Evolutionary conservation across 2,797 vertebrate genomes (phyloP), one percentile per base, ranked within the genome.

Genomic region (Hephaestus fuliginosus): DNA sequence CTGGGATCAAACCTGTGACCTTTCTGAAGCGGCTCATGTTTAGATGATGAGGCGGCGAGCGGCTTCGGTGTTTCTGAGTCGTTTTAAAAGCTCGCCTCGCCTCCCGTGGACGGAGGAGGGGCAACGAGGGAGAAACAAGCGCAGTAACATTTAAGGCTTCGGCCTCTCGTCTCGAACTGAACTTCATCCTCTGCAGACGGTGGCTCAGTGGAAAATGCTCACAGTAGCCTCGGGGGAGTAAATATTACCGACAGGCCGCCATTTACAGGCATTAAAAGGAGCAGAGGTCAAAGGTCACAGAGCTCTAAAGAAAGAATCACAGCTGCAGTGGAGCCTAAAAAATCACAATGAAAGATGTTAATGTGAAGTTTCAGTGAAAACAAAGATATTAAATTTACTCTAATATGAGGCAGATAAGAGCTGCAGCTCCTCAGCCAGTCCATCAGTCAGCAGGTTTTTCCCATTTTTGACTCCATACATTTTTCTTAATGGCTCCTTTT

Each of bases 131-230:
- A 25, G 80, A 55, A 81, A 85, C 81, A 78, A 77, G 85, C 71
- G 11, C 41, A n/a, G 43, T 86, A 86, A 86, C 83, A 88, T 89
- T 88, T 88, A 68, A 73, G 75, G 79, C 3, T 62, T 36, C 20
- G 22, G 18, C 70, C 0, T 41, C 51, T 18, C 51, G 30, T 51
- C 61, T 55, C 49, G 1, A 1, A 22, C 72, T n/a, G 51, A 25
- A 43, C 63, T 81, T 55, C 55, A 39, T 70, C 77, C 72, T 49
- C 49, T 2, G 78, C 36, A 78, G 58, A 75, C 44, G 52, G 58
- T 69, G 65, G 18, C 60, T 44, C 44, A n/a, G 46, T 82, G 74
- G 64, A 5, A 73, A 82, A 86, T 76, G 87, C 79, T 67, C 30
- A 2, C 57, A 0, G 70, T 73, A 11, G 84, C 84, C 82, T 10